Conservation (phyloP, 2,113 vertebrate species). For the Microcebus lehilahytsara region DNA sequence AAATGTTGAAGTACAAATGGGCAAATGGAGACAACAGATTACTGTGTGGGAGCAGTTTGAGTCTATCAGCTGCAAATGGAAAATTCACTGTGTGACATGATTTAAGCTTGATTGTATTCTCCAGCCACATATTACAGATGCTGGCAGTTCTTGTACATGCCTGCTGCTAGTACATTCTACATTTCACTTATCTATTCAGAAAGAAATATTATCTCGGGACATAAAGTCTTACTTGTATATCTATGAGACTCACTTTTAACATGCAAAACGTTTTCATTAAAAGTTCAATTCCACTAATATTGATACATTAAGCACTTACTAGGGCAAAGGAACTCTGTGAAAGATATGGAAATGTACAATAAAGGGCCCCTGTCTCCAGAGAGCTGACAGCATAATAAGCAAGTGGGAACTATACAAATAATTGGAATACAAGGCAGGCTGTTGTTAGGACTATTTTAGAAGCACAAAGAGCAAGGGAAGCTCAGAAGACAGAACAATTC, state of each 20-base stretch:
- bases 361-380: not conserved
- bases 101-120: constrained; percentile 61
- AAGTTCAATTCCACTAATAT: constrained; percentile 23
- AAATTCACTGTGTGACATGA: constrained; percentile 26
- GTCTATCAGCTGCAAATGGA: constrained; percentile 31
- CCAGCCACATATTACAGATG: not conserved
- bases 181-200: constrained; percentile 47
- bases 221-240: not conserved
- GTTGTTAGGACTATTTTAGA: not conserved
- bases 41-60: not conserved
- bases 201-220: constrained; percentile 26
- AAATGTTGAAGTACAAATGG: not conserved
- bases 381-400: not conserved
- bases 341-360: not conserved
- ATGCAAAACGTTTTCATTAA: constrained; percentile 21
- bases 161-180: not conserved
- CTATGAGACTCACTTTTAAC: not conserved
- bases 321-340: not conserved
- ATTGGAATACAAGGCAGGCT: not conserved
- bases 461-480: not conserved
- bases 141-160: not conserved
- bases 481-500: constrained; percentile 24
- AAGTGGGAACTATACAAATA: constrained; percentile 31
- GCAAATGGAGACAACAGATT: constrained; percentile 37
- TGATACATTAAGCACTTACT: constrained; percentile 38